Evolutionary conservation across 2,113 vertebrate species (phyloP), one percentile per base, ranked within the genome.

Genomic region (Mesitornis unicolor): DNA sequence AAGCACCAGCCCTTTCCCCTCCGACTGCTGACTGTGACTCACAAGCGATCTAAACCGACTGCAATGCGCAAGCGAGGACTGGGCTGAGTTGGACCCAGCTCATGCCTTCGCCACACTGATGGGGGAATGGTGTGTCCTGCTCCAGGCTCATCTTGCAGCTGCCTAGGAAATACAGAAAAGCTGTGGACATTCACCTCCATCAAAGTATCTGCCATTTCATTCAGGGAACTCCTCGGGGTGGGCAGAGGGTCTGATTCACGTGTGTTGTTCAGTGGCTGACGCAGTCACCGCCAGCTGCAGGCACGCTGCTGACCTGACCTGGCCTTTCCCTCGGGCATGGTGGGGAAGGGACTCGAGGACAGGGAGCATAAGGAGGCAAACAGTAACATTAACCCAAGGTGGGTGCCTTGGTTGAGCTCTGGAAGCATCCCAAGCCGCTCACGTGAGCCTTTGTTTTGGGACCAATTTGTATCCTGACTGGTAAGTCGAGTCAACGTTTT

Each of bases 231-330:
- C 14, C 73, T 45, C 57, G 6, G 48, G 25, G 10, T 0, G 64
- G 26, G 36, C 69, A 61, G 29, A 13, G 13, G 56, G 6, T 17
- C 26, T 10, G 45, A 31, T 1, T 4, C 9, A 21, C 0, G 7
- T 0, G 10, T 16, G 28, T 2, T 0, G 2, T 0, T 43, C 24
- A 4, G 2, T 1, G 61, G 13, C 24, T 10, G 29, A 13, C 36
- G 16, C 57, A 17, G 9, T 4, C 51, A 8, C 16, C 0, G 13
- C 53, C 7, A 3, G 33, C 2, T 17, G 71, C 29, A 6, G 13
- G 38, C 73, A 25, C 2, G 9, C 20, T 8, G 47, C 26, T 12
- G 78, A 35, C 68, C 53, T 2, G 59, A 2, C 21, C 4, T 4
- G 65, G 57, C 42, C 43, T 40, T 45, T 50, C 48, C 57, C 26